Evolutionary conservation across 1,140 invertebrate genomes (phyloP), one percentile per base, ranked within the genome.

Genomic region (Pteromalus puparum): DNA sequence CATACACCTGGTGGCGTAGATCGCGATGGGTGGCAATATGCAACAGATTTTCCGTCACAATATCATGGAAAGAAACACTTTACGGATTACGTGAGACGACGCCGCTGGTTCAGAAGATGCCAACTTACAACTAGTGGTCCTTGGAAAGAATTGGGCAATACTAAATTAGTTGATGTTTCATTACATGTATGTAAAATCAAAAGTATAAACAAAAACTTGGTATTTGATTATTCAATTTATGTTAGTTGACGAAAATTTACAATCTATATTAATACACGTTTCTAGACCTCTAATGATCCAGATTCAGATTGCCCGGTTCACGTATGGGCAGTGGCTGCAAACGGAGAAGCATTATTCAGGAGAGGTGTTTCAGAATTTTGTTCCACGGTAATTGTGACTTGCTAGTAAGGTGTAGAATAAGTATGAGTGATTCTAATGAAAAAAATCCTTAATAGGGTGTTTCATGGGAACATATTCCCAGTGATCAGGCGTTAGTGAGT

Each of bases 21-120:
- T 92, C 94, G 95, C 82, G 97, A 98, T 87, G 98, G 98, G 3
- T 99, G 98, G 98, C 98, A 98, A 90, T 98, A 98, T 93, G 97
- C 97, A 3, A 96, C 97, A 2, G 97, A 98, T 92, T 98, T 98
- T 91, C 97, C 97, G 9, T 95, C 96, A 0, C 95, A 95, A 30
- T 98, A 97, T 92, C 97, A 98, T 91, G 95, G 95, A 0, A 95
- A 96, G 87, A 98, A 98, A 91, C 94, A 96, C 81, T 96, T 98
- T 85, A 98, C 97, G 1, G 98, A 98, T 93, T 97, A 97, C 89
- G 97, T 98, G 0, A 94, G 98, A 81, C 94, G 97, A 38, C 93
- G 97, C 70, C 93, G 97, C 73, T 98, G 98, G 97, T 95, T 96
- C 87, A 95, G 97, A 88, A 95, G 96, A 88, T 97, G 97, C 89